Percentiles rank a stretch among this genome's conserved stretches.
Conservation (phyloP, 2,113 vertebrate species). For the Chinchilla lanigera region DNA sequence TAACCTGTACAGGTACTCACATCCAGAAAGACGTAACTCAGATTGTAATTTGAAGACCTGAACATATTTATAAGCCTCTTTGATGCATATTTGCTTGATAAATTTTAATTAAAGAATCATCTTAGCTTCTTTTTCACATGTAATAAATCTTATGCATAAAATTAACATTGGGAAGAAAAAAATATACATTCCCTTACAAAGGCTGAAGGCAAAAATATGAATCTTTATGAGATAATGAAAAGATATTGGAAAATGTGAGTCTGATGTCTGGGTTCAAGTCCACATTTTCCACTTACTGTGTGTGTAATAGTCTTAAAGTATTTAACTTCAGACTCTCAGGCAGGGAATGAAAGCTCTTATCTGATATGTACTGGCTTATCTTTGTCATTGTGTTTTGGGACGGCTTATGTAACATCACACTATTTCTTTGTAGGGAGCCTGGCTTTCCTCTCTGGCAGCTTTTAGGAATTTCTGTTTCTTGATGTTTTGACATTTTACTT, state of each 20-base stretch:
- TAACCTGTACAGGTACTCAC: not conserved
- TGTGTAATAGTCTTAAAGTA: not conserved
- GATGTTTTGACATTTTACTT: conserved; percentile 13
- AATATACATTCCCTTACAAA: not conserved
- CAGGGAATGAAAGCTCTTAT: not conserved
- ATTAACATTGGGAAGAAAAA: not conserved
- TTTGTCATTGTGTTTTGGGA: not conserved
- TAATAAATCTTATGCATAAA: not conserved
- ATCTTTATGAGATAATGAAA: not conserved
- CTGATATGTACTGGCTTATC: no score
- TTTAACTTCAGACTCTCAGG: not conserved
- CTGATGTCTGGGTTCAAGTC: not conserved
- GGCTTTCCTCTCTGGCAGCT: not conserved
- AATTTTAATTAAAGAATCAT: not conserved
- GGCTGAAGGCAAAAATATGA: not conserved
- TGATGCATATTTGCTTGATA: not conserved
- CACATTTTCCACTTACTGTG: not conserved
- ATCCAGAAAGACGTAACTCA: not conserved
- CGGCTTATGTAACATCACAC: not conserved
- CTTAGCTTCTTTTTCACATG: not conserved
- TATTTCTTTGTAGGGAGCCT: not conserved
- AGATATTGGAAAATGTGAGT: not conserved
- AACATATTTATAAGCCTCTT: not conserved
- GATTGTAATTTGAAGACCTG: not conserved
- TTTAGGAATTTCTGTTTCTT: not conserved